Evolutionary conservation across 1,140 invertebrate genomes (phyloP), one percentile per base, ranked within the genome.

Genomic region (Apis mellifera): DNA sequence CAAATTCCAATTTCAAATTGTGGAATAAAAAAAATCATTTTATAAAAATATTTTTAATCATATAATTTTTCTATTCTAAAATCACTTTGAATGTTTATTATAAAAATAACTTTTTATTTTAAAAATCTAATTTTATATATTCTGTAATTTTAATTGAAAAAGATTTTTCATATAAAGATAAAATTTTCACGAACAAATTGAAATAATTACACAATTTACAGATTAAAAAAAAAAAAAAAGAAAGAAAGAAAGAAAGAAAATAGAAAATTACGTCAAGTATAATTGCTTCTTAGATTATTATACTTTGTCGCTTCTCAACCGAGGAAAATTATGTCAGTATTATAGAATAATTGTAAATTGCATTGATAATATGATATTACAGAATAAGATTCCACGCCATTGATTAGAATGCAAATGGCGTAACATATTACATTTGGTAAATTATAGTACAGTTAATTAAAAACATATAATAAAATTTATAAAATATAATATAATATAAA

Each of bases 341-440:
- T 69, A 17, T 48, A 59, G 21, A 77, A 70, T 82, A 69, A 82
- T 77, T 74, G 62, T 59, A 19, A 74, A 75, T 59, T 52, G 50
- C 42, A 23, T 21, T 21, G 54, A 75, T 75, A 59, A 66, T 9
- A 7, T 42, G 32, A 42, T 42, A 42, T 42, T 42, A 42, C 32
- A 42, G 32, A 42, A 42, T 42, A 42, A 42, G 32, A 42, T 42
- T 42, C 0, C 5, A 42, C 5, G 5, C 4, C 32, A 42, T 42
- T 42, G 32, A 42, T 42, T 42, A 42, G 32, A 42, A 42, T 42
- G 32, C 5, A 42, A 42, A 42, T 42, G 5, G 32, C 32, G 32
- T 7, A 42, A 42, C 5, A 42, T 42, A 0, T 42, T 42, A 42
- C 32, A 42, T 42, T 42, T 42, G 5, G 32, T 42, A 7, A 42